Evolutionary conservation across 2,113 vertebrate species (phyloP).

Genomic region (Tichodroma muraria): DNA sequence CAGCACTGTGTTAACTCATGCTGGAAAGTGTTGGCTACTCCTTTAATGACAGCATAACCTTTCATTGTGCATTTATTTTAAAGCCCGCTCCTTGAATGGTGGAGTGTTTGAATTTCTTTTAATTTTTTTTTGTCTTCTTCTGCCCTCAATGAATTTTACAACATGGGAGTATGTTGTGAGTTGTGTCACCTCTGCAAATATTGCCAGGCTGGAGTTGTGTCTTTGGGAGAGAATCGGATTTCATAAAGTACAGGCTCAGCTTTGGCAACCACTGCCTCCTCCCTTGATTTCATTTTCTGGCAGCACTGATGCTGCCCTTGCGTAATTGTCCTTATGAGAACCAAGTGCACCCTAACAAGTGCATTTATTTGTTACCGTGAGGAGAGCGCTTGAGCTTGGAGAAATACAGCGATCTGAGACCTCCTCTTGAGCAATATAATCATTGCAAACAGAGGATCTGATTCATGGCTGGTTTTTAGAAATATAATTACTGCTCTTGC

Average conservation of each 20-base stretch:
- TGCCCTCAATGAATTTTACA: background rate
- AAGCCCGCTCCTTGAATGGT: background rate
- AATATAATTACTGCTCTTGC: background rate
- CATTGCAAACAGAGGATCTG: background rate
- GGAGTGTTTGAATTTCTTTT: background rate
- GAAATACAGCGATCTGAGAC: background rate
- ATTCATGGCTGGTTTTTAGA: background rate
- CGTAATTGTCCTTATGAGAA: conserved; percentile 32
- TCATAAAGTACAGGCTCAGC: conserved; percentile 1
- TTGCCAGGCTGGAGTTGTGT: background rate
- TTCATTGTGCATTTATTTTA: background rate
- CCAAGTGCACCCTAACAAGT: background rate
- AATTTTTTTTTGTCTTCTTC: background rate
- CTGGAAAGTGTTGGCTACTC: background rate
- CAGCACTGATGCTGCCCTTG: conserved; percentile 14
- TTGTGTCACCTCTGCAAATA: conserved; percentile 23
- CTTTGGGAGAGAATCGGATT: conserved; percentile 25
- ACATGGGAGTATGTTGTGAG: background rate
- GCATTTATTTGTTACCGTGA: background rate
- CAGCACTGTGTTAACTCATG: background rate
- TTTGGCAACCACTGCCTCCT: background rate
- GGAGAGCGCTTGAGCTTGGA: background rate
- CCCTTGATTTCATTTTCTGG: conserved; percentile 46
- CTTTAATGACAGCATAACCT: conserved; percentile 12
- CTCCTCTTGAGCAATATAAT: background rate